Percentiles rank a stretch among this genome's conserved stretches.
phyloP scores from a whole-genome alignment of 2,113 vertebrate genomes.

The Aspiorhynchus laticeps region DNA sequence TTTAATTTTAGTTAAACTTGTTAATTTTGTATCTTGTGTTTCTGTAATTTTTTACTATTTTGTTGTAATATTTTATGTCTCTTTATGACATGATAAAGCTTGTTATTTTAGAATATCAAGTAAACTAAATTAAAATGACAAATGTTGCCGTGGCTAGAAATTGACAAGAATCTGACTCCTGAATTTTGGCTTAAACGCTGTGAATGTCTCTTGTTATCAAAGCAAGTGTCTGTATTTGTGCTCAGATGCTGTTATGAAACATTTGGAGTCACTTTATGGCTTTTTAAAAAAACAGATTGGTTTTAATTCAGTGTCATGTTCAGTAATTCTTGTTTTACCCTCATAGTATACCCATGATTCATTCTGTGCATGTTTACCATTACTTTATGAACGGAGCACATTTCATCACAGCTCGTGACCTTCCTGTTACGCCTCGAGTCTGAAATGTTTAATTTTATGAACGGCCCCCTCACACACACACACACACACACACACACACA shows the following conservation, averaged over 20 bases:
- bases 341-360: not conserved
- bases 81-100: too few relatives aligned
- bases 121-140: too few relatives aligned
- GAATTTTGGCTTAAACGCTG: constrained; percentile 35
- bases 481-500: not conserved
- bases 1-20: too few relatives aligned
- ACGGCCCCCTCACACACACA: not conserved
- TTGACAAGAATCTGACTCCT: constrained; percentile 64
- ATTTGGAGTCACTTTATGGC: not conserved
- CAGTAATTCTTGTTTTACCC: not conserved
- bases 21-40: too few relatives aligned
- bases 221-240: not conserved
- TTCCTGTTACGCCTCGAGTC: not conserved
- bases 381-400: not conserved
- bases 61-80: too few relatives aligned
- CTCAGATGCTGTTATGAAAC: not conserved
- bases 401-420: not conserved
- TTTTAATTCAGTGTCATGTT: not conserved
- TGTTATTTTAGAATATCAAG: too few relatives aligned
- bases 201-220: not conserved
- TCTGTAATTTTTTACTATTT: too few relatives aligned
- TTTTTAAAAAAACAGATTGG: not conserved
- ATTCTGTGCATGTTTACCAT: not conserved
- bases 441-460: not conserved
- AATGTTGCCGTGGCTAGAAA: constrained; percentile 38